Base-by-base conservation (phyloP, 2,888 invertebrate species). In the Cartodere bifasciata region DNA sequence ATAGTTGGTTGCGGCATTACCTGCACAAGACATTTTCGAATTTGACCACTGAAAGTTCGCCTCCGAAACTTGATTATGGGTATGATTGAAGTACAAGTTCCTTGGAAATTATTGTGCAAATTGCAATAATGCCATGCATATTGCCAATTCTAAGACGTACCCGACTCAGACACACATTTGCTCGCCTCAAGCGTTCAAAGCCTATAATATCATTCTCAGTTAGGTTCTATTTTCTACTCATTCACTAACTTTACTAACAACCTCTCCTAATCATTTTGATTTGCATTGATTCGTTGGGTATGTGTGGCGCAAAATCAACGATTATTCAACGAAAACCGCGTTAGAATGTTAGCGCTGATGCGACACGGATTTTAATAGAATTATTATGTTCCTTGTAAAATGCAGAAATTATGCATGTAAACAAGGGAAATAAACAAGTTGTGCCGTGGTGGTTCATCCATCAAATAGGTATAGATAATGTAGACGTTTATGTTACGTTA, bases 121-220 rank as follows among this genome's bases (percentile, higher is more conserved):
- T 53, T 52, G 52, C 49, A 50, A 52, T 52, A 53, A 53, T 53
- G 46, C 14, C 51, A 53, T 53, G 53, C 52, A 53, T 52, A 53
- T 53, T 53, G 53, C 49, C 50, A 52, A 53, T 51, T 47, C 48
- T 42, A 46, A 47, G 45, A 47, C 40, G 38, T 41, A 36, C n/a
- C n/a, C n/a, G n/a, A n/a, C n/a, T n/a, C n/a, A n/a, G 40, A 38
- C 41, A 44, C 45, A 46, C 45, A 45, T 44, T 38, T 41, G 46
- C 36, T 40, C 16, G 43, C 46, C 46, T 38, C 45, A 40, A 45
- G 45, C 44, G 43, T 40, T 43, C 39, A 41, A 36, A 36, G 30
- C n/a, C 42, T 36, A 28, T 11, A 24, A 36, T 45, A 48, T 38
- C 41, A 39, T 44, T 44, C 42, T 37, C n/a, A n/a, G n/a, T 45